A percentile compares a stretch with the other conserved stretches of the same genome.
Conservation (phyloP, 1,140 invertebrate species). For the Orchesella cincta region DNA sequence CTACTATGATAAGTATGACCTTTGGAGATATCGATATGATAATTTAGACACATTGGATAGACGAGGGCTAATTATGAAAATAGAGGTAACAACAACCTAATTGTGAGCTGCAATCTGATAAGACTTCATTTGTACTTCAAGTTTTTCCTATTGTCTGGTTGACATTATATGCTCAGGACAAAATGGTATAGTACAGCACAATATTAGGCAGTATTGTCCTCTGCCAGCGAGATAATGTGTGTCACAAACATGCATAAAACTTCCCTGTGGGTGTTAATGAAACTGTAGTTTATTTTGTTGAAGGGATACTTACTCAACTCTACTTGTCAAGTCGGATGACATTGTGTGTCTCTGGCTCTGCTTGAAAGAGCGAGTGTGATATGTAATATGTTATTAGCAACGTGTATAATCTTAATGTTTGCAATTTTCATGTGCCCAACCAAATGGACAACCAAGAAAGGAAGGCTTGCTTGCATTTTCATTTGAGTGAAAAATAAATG, state of each 20-base stretch:
- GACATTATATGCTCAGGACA: not conserved
- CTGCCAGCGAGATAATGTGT: not conserved
- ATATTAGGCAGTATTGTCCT: not conserved
- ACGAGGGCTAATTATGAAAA: not conserved
- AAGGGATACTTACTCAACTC: too few species aligned
- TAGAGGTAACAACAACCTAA: not conserved
- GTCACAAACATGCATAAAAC: not conserved
- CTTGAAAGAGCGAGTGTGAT: too few species aligned
- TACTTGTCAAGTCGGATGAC: too few species aligned
- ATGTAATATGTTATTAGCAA: too few species aligned
- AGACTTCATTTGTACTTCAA: not conserved
- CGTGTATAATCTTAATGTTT: too few species aligned
- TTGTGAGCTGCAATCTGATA: conserved; percentile 8
- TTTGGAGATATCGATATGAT: not conserved
- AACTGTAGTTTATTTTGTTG: not conserved
- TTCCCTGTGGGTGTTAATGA: conserved; percentile 28
- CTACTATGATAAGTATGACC: too few species aligned
- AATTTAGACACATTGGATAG: too few species aligned
- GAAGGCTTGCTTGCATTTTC: too few species aligned
- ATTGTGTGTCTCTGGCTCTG: too few species aligned
- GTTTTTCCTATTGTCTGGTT: not conserved
- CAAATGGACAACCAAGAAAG: too few species aligned
- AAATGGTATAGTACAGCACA: not conserved
- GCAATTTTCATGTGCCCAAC: too few species aligned
- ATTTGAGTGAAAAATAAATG: too few species aligned